These are phyloP conservation scores for Nycticebus coucang DNA, from an alignment of 2,113 vertebrate species.

Conservation along the genomic window DNA sequence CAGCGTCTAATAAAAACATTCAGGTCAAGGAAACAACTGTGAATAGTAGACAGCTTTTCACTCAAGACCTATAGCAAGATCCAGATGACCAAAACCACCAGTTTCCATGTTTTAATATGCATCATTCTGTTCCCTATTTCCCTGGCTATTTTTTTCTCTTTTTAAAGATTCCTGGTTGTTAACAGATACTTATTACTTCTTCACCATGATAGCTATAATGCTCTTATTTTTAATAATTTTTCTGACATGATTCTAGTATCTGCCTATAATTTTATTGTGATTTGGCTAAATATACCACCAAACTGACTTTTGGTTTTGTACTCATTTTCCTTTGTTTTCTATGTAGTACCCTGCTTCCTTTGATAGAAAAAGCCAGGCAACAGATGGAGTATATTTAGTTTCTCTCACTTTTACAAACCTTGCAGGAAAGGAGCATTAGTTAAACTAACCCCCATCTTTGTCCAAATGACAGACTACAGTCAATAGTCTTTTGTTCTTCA, in stretches of 20 bases:
- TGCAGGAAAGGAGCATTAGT: neutral
- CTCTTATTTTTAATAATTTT: neutral
- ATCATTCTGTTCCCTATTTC: neutral
- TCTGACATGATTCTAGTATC: neutral
- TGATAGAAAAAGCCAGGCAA: neutral
- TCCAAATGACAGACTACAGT: constrained; percentile 5
- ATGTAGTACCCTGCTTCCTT: neutral
- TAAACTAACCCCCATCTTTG: neutral
- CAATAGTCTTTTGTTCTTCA: constrained; percentile 35
- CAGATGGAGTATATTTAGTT: neutral
- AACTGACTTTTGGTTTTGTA: neutral
- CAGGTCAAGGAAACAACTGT: neutral
- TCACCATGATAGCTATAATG: neutral
- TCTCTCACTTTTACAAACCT: neutral
- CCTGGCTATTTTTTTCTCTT: constrained; percentile 4
- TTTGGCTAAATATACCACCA: neutral
- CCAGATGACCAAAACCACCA: neutral
- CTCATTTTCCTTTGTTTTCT: neutral
- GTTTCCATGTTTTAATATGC: neutral
- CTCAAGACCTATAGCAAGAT: neutral
- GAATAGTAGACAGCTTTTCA: neutral
- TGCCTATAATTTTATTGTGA: neutral
- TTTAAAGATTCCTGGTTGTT: neutral
- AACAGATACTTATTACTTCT: neutral
- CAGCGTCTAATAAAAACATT: neutral